These are phyloP conservation scores for Diadegma fenestrale DNA, from an alignment of 2,888 invertebrate species.

Conservation along the genomic window DNA sequence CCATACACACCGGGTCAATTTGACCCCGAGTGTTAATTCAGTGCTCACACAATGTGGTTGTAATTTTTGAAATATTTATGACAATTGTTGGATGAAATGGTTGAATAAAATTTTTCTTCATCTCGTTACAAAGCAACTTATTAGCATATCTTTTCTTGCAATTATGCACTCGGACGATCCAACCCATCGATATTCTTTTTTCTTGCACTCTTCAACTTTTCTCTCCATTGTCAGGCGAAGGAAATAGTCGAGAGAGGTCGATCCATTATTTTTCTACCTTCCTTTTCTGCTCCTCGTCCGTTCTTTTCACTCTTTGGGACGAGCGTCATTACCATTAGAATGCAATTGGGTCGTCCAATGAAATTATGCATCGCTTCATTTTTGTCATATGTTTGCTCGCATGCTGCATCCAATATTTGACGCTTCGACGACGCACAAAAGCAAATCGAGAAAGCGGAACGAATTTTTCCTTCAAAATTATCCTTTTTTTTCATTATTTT, in stretches of 20 bases:
- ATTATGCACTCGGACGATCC: slow-evolving; percentile 15
- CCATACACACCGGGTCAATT: background rate
- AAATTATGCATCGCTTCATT: slow-evolving; percentile 65
- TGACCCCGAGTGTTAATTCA: background rate
- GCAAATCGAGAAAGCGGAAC: background rate
- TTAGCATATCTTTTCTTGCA: slow-evolving; percentile 1
- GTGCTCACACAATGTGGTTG: background rate
- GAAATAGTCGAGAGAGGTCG: slow-evolving; percentile 58
- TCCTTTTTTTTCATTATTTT: background rate
- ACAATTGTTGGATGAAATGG: background rate
- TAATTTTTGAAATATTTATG: slow-evolving; percentile 5
- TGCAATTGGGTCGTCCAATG: slow-evolving; percentile 73
- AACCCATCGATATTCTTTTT: slow-evolving; percentile 16
- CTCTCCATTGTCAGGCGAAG: slow-evolving; percentile 50
- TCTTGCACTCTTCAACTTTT: slow-evolving; percentile 34
- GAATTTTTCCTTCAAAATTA: background rate
- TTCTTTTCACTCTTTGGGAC: slow-evolving; percentile 28
- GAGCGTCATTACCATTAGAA: slow-evolving; percentile 71
- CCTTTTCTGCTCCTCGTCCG: slow-evolving; percentile 5
- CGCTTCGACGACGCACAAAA: slow-evolving; percentile 12
- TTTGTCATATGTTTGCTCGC: slow-evolving; percentile 54
- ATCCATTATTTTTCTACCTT: slow-evolving; percentile 18
- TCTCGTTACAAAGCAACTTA: background rate
- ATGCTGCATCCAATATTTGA: slow-evolving; percentile 38
- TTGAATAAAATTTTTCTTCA: background rate